Evolutionary conservation across 2,888 invertebrate genomes (phyloP).

Genomic region (Cacoxenus indagator): DNA sequence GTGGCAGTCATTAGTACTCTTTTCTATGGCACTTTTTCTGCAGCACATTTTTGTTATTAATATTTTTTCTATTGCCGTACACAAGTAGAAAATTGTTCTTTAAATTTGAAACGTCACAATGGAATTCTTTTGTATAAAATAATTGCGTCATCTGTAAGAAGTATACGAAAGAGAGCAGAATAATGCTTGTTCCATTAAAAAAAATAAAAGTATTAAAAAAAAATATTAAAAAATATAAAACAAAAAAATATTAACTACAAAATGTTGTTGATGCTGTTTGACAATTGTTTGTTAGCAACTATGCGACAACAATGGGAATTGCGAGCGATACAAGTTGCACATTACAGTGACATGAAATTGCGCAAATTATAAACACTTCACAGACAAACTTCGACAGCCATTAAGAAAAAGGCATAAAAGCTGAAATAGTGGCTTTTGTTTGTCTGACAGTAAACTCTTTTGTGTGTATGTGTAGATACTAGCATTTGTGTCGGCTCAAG

Average conservation of each 20-base stretch:
- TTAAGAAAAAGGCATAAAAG: constrained; percentile 20
- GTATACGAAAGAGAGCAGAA: background rate
- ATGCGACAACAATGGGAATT: constrained; percentile 39
- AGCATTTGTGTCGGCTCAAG: background rate
- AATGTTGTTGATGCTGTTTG: background rate
- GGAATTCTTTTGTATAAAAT: background rate
- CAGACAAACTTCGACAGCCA: background rate
- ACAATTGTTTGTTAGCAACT: constrained; percentile 28
- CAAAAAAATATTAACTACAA: background rate
- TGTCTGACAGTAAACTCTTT: background rate
- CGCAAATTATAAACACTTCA: constrained; percentile 49
- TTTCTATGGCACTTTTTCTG: background rate
- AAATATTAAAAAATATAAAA: background rate
- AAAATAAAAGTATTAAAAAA: background rate
- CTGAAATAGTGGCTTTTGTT: background rate
- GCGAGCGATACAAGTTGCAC: constrained; percentile 29
- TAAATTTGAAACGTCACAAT: background rate
- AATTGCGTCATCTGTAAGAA: background rate
- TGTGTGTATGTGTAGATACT: background rate
- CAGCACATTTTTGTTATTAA: background rate
- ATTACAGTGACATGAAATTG: constrained; percentile 56
- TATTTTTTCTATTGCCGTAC: background rate
- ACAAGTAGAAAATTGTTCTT: background rate
- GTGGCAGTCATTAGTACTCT: background rate
- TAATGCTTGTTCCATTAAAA: background rate